Base-by-base conservation (phyloP, 1,140 invertebrate species). In the Chelonus insularis region DNA sequence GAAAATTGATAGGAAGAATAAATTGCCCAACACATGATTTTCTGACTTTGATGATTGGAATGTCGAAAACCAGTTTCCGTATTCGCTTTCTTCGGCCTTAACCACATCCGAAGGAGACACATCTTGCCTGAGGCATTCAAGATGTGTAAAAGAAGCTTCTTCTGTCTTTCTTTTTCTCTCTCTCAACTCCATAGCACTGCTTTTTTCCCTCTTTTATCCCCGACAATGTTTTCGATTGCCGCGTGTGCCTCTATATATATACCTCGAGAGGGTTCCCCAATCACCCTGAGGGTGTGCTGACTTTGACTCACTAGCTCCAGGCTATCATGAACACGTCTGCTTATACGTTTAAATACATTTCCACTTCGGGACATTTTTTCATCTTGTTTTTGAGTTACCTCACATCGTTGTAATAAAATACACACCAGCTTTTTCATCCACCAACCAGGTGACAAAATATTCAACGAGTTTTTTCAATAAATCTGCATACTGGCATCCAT, bases 201-300 rank as follows among this genome's bases (percentile, higher is more conserved):
- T 39, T 37, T 51, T 25, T 47, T 57, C 14, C 7, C 4, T 36
- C 12, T 37, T 37, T 37, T 37, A 9, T n/a, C 11, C 12, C 36
- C 3, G 8, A 37, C 8, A 1, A 41, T 45, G 36, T 57, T 55
- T 55, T 39, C 29, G n/a, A 48, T 55, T 39, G 55, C 14, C 55
- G 16, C 7, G 16, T 16, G 12, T 43, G 41, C 8, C 14, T 2
- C 8, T 4, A 16, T n/a, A n/a, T n/a, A n/a, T n/a, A n/a, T n/a
- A n/a, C n/a, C n/a, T 43, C 51, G 63, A 32, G 57, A 67, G 73
- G 69, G 54, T 68, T 73, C 67, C 73, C 73, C 70, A 72, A 68
- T 72, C 62, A 69, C 58, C 73, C 73, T 59, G 51, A 57, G 70
- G 72, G 68, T 68, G 63, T 63, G n/a, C 14, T 43, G 48, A 47